Evolutionary conservation across 2,888 invertebrate genomes (phyloP).

Genomic region (Pheosia gnoma): DNA sequence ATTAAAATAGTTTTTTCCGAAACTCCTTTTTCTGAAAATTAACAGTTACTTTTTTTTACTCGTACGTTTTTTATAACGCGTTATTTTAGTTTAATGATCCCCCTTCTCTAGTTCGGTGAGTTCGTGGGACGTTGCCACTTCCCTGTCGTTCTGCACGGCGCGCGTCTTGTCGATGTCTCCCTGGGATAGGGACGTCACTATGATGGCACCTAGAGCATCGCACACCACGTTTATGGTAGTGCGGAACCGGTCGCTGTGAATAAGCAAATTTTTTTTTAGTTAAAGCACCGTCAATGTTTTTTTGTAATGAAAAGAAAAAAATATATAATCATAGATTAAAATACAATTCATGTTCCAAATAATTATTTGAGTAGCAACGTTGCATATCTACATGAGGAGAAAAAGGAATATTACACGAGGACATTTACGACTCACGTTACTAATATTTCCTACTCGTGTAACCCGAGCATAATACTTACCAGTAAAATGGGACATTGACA

Average conservation of each 20-base stretch:
- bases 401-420: too few relatives aligned
- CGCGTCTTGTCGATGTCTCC: constrained; percentile 85
- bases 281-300: too few relatives aligned
- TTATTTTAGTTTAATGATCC: constrained; percentile 58
- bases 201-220: constrained; percentile 96
- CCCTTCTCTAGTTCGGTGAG: constrained; percentile 85
- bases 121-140: constrained; percentile 85
- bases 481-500: too few relatives aligned
- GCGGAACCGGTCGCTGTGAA: constrained; percentile 91
- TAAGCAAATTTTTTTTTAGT: neutral
- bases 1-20: too few relatives aligned
- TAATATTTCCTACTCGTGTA: too few relatives aligned
- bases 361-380: too few relatives aligned
- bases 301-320: too few relatives aligned
- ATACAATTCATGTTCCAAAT: too few relatives aligned
- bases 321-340: too few relatives aligned
- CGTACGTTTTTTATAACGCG: neutral
- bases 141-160: constrained; percentile 69
- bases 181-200: constrained; percentile 93
- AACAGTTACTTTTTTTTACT: constrained; percentile 2
- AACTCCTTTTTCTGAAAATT: neutral
- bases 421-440: too few relatives aligned
- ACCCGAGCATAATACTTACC: too few relatives aligned
- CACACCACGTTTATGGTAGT: constrained; percentile 97
- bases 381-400: too few relatives aligned